Base-by-base conservation (phyloP, 2,797 vertebrate species). In the Cirrhinus molitorella region DNA sequence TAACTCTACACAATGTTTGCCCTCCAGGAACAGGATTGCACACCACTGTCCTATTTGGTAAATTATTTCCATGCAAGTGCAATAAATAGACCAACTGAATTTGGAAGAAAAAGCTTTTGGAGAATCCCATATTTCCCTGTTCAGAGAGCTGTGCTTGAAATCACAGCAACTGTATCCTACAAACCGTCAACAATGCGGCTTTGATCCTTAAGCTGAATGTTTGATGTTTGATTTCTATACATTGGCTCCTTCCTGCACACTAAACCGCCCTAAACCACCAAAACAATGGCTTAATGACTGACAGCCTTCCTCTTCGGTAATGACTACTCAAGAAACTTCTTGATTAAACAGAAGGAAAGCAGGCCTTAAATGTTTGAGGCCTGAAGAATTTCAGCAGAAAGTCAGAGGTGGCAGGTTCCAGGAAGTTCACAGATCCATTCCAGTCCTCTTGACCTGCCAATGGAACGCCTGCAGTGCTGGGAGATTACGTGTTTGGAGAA, bases 401-500 rank as follows among this genome's bases (percentile, higher is more conserved):
- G 85, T 84, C 83, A 5, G 85, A 78, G 9, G 40, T 78, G 45
- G 59, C 47, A 61, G 63, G 67, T 73, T 81, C 45, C 66, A 61
- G 74, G 68, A 47, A 74, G 57, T 86, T 85, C 83, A 74, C 67
- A 81, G 59, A 51, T 81, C 67, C 31, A 16, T 45, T 53, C n/a
- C 10, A 61, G 65, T 40, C 13, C 34, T 12, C 40, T 86, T 84
- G 87, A 78, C 87, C 78, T 66, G 76, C 87, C 80, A 87, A 85
- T 83, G 87, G 84, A 89, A 76, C 70, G 55, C 17, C 28, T 47
- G 57, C 80, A 89, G 74, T 76, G 81, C 11, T 57, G 25, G 43
- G 53, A 82, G 51, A 63, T 61, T 68, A 19, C 37, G 66, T 85
- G 88, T 88, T 87, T 78, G 85, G 85, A 77, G 84, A 83, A 70